phyloP scores from a whole-genome alignment of 2,888 invertebrate genomes.

The Tiliacea citrago region DNA sequence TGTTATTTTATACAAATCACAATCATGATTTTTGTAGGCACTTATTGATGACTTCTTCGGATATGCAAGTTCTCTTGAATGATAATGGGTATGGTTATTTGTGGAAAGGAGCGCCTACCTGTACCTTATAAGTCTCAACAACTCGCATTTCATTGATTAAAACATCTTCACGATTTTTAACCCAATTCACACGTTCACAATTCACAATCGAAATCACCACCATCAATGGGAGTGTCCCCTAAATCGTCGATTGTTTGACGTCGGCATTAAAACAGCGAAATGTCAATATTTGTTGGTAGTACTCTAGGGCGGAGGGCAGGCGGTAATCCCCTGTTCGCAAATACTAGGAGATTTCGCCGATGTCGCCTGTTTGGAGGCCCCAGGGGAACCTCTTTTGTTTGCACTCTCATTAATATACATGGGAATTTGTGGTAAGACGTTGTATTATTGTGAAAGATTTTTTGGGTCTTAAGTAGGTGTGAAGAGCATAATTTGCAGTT shows the following conservation, averaged over 20 bases:
- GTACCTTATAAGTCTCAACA: too few species aligned
- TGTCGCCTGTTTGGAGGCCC: conserved; percentile 74
- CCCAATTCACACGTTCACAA: background rate
- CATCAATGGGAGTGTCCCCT: conserved; percentile 66
- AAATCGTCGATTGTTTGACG: conserved; percentile 90
- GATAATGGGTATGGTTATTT: too few species aligned
- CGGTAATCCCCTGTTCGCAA: conserved; percentile 85
- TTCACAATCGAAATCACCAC: conserved; percentile 46
- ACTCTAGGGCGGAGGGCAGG: conserved; percentile 77
- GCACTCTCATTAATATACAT: conserved; percentile 81
- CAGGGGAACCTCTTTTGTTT: conserved; percentile 75
- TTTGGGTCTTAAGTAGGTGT: conserved; percentile 57
- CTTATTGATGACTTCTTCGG: too few species aligned
- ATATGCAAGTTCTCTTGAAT: too few species aligned
- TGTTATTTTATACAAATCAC: too few species aligned
- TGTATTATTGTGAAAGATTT: conserved; percentile 59
- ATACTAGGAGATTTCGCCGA: conserved; percentile 81
- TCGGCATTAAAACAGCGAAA: conserved; percentile 90
- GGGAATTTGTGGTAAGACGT: conserved; percentile 66
- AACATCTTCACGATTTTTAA: too few species aligned
- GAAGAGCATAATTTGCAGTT: conserved; percentile 50
- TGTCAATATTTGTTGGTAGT: conserved; percentile 88
- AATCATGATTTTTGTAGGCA: too few species aligned
- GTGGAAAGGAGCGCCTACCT: too few species aligned
- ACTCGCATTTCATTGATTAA: too few species aligned